Evolutionary conservation across 2,797 vertebrate species (phyloP).

Genomic region (Paedocypris micromegethes): DNA sequence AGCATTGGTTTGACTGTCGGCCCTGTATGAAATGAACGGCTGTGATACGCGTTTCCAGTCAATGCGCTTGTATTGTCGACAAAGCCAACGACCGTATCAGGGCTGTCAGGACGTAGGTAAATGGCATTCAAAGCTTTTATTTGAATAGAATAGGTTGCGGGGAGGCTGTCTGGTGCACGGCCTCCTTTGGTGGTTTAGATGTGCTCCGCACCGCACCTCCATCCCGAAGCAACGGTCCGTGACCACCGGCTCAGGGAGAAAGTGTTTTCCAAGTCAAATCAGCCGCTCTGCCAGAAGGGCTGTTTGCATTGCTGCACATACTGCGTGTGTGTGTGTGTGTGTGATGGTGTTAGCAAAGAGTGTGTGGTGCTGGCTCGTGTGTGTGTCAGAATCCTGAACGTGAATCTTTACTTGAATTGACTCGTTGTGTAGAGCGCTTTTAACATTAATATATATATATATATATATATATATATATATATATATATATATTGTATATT

Average conservation of each 20-base stretch:
- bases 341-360: not conserved
- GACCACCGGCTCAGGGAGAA: constrained; percentile 70
- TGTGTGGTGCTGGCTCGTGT: not conserved
- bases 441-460: no score
- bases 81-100: constrained; percentile 44
- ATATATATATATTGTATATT: no score
- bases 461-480: no score
- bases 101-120: constrained; percentile 39
- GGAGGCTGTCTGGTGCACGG: constrained; percentile 35
- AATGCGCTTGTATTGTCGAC: constrained; percentile 39
- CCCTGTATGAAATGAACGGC: constrained; percentile 18
- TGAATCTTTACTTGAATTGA: no score
- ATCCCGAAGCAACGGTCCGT: constrained; percentile 77
- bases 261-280: constrained; percentile 79
- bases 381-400: constrained; percentile 6
- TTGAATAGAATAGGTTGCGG: constrained; percentile 46
- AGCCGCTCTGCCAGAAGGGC: constrained; percentile 52
- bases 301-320: constrained; percentile 56
- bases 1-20: constrained; percentile 1
- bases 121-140: constrained; percentile 48
- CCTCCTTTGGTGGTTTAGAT: constrained; percentile 67
- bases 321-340: constrained; percentile 28
- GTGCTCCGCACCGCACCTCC: constrained; percentile 65
- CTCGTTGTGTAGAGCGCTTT: no score
- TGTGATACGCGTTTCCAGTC: constrained; percentile 20